Evolutionary conservation across 2,888 invertebrate species (phyloP), one percentile per base, ranked within the genome.

Genomic region (Cybosia mesomella): DNA sequence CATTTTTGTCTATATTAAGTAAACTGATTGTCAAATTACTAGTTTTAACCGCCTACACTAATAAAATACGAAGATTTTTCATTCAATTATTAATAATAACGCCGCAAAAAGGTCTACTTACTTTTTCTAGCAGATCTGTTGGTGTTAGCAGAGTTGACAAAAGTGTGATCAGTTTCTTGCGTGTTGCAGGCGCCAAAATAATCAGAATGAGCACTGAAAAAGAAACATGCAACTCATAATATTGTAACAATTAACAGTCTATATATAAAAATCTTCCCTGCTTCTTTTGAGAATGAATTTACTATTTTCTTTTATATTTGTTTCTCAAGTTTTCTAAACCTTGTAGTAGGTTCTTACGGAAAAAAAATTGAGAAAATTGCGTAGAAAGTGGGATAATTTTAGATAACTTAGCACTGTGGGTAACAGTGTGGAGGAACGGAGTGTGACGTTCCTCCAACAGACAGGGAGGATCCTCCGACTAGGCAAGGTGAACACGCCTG

Each of bases 151-250:
- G 92, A 89, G 66, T 92, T 93, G 32, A 94, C 72, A 73, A 91
- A 90, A 10, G 94, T 94, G 73, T 93, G 85, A 53, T 93, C 93
- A 0, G 95, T 95, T 18, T 91, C 90, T 78, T 93, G 94, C 2
- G 94, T 92, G 69, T 92, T 90, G 67, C 88, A 90, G 1, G 90
- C 87, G 3, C 89, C 89, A 67, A 89, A 92, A 76, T 94, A 95
- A 67, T 94, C 94, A 0, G 94, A 94, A 36, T 91, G 90, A 72
- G 84, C 82, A 49, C 94, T 94, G 87, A 18, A 89, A 85, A 70
- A 68, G 64, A 58, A 32, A 58, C 1, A 55, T 61, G 34, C 2
- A 36, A 1, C 4, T 13, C 15, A 21, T 7, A 9, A 58, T 32
- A 58, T n/a, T 34, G 13, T 7, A 34, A 34, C 10, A 21, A 59